Evolutionary conservation across 2,797 vertebrate genomes (phyloP).

Genomic region (Malacoctenus gilli): DNA sequence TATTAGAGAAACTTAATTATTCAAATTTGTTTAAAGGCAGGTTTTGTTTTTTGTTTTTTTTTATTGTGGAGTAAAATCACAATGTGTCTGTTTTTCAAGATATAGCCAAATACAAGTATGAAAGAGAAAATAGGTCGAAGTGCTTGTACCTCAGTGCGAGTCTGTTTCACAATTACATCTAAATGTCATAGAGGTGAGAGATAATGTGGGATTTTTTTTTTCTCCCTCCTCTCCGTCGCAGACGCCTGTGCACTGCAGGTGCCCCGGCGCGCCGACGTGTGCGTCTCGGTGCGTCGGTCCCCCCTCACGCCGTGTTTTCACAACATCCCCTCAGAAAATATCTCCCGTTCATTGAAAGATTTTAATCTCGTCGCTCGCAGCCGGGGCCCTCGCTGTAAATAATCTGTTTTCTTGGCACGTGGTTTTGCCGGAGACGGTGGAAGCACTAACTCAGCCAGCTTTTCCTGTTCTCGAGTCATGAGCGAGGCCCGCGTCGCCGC

Average conservation of each 20-base stretch:
- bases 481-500: constrained; percentile 1
- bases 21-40: no score
- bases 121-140: not conserved
- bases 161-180: not conserved
- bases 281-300: constrained; percentile 32
- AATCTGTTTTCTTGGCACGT: constrained; percentile 28
- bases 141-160: not conserved
- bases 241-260: constrained; percentile 8
- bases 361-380: constrained; percentile 29
- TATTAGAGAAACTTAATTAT: no score
- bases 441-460: constrained; percentile 22
- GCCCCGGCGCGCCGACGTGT: constrained; percentile 23
- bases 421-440: not conserved
- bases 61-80: no score
- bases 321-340: constrained; percentile 42
- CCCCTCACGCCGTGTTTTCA: constrained; percentile 53
- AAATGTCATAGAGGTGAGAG: constrained; percentile 1
- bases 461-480: constrained; percentile 36
- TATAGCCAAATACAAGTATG: not conserved
- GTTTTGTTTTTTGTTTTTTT: no score
- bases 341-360: constrained; percentile 42
- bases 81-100: not conserved
- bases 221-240: no score
- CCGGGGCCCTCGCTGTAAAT: constrained; percentile 38
- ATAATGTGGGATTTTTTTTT: not conserved